Percentiles rank a stretch among this genome's conserved stretches.
Evolutionary conservation across 1,140 invertebrate species (phyloP).

Genomic region (Harlomillsia oculata): DNA sequence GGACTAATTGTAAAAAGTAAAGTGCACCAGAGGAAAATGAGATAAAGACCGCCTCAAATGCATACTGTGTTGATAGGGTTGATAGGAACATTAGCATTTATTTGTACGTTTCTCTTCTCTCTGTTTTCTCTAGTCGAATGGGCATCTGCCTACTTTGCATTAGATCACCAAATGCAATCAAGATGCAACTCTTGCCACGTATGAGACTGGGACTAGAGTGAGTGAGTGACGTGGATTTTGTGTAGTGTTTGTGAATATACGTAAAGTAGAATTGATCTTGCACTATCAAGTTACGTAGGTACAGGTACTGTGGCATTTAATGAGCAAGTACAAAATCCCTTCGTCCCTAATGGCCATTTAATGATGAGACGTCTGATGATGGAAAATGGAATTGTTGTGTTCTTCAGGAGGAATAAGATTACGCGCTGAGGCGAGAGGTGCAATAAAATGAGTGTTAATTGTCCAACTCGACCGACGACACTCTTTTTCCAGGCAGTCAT

Average conservation of each 20-base stretch:
- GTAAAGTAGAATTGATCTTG: neutral
- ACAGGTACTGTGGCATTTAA: neutral
- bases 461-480: too few relatives aligned
- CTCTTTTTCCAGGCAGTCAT: too few relatives aligned
- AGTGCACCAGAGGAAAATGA: too few relatives aligned
- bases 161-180: neutral
- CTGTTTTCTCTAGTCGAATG: conserved; percentile 2
- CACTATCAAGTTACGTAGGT: neutral
- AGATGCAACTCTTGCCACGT: neutral
- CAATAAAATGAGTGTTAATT: conserved; percentile 16
- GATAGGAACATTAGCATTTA: neutral
- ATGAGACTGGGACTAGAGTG: neutral
- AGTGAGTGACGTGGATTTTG: neutral
- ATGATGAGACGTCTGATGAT: conserved; percentile 12
- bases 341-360: conserved; percentile 17
- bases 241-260: neutral
- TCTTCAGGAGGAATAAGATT: conserved; percentile 10
- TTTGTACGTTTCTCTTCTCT: neutral
- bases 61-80: neutral
- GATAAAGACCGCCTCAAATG: too few relatives aligned
- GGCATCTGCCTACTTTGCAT: neutral
- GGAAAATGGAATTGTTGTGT: conserved; percentile 17
- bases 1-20: too few relatives aligned
- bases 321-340: neutral
- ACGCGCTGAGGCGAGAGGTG: neutral